phyloP scores from a whole-genome alignment of 1,140 invertebrate genomes.

The Octopus bimaculoides region DNA sequence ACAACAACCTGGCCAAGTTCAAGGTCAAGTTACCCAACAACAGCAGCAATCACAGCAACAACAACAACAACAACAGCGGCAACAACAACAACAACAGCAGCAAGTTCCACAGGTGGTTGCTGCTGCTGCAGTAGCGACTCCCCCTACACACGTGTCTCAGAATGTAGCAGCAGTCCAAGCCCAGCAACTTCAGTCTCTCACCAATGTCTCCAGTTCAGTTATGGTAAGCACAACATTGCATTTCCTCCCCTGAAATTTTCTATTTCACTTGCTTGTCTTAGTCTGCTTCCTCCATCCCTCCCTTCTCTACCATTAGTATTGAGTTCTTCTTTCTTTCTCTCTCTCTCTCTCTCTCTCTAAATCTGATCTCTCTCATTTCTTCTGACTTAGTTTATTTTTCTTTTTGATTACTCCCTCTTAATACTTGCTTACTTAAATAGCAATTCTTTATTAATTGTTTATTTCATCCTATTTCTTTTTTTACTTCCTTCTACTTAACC shows the following conservation, averaged over 20 bases:
- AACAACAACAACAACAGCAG: conserved; percentile 19
- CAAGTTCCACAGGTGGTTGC: conserved; percentile 25
- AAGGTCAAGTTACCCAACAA: conserved; percentile 24
- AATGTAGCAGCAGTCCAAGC: conserved; percentile 29
- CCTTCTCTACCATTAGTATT: background rate
- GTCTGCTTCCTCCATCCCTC: conserved; percentile 9
- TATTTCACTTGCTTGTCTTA: conserved; percentile 21
- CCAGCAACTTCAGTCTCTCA: conserved; percentile 42
- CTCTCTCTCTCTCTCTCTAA: background rate
- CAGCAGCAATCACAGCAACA: conserved; percentile 18
- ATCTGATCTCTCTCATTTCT: background rate
- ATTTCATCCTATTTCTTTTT: too few relatives aligned
- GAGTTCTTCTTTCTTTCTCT: background rate
- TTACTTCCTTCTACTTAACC: too few relatives aligned
- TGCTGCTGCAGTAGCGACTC: conserved; percentile 3
- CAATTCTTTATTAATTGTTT: too few relatives aligned
- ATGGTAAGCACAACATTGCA: conserved; percentile 32
- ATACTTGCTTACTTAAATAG: background rate
- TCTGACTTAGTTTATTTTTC: background rate
- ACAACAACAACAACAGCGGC: conserved; percentile 19
- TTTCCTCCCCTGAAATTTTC: conserved; percentile 12
- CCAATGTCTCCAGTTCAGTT: conserved; percentile 39
- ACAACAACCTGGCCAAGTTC: conserved; percentile 16
- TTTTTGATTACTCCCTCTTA: background rate
- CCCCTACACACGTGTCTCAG: conserved; percentile 22